Evolutionary conservation across 2,113 vertebrate species (phyloP), one percentile per base, ranked within the genome.

Genomic region (Lampris megalopsis): DNA sequence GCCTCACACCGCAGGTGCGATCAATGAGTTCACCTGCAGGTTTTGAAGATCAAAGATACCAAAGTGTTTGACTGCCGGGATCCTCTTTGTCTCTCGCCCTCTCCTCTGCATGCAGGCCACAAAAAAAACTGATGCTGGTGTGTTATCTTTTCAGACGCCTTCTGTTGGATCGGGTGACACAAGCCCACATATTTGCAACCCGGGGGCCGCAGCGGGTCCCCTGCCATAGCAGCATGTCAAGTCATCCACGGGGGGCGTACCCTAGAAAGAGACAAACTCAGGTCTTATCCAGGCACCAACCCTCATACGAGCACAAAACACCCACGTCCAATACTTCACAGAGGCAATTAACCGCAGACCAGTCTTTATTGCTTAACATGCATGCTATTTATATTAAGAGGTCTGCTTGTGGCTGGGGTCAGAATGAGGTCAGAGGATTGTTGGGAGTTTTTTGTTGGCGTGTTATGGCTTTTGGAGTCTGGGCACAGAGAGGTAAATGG

Each of bases 1-100:
- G 75, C 70, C 69, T 61, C 73, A 54, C 84, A 64, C 84, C 83
- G 88, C 86, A 92, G 87, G 74, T 80, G 85, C 61, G 81, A 79
- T 73, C 73, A 65, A 56, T 65, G 59, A 80, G 66, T 79, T 79
- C 89, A 88, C 88, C 91, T 91, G 88, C 88, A 79, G 79, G 24
- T 77, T 88, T 70, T n/a, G 41, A 71, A 80, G 85, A 91, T 92
- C 89, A 93, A 90, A 92, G 85, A 88, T 80, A 10, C 63, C 43
- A 41, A 10, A 56, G 76, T 63, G 86, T 91, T 91, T 91, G 86
- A 89, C 90, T 58, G 37, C 9, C 5, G 0, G 47, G 52, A 64
- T 7, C 60, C 57, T 50, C 67, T 77, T 72, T 77, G 24, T 24
- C 24, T 24, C 24, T 24, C 24, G 24, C 24, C 24, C 24, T 71